Evolutionary conservation across 1,140 invertebrate genomes (phyloP).

Genomic region (Pachypsylla venusta): DNA sequence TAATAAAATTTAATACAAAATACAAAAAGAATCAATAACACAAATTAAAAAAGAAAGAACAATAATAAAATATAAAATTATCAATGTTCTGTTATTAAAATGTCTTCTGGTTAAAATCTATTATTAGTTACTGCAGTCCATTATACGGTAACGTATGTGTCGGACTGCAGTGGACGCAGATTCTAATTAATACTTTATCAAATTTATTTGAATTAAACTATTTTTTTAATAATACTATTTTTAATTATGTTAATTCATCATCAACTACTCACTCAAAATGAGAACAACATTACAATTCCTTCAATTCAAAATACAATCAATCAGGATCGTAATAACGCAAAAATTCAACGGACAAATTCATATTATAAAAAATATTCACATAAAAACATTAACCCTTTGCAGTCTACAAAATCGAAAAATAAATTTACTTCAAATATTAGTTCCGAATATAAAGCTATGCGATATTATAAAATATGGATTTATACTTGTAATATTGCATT

Average conservation of each 20-base stretch:
- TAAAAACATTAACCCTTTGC: constrained; percentile 2
- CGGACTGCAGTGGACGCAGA: too few species aligned
- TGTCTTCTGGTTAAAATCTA: too few species aligned
- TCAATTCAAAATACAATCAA: constrained; percentile 5
- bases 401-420: constrained; percentile 1
- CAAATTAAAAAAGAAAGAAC: too few species aligned
- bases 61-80: too few species aligned
- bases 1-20: too few species aligned
- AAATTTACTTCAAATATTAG: neutral
- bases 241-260: constrained; percentile 8
- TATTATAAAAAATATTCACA: constrained; percentile 6
- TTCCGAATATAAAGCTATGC: constrained; percentile 27
- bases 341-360: neutral
- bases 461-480: constrained; percentile 83
- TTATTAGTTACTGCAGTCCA: too few species aligned
- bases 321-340: neutral
- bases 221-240: too few species aligned
- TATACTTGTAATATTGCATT: constrained; percentile 80
- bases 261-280: constrained; percentile 7
- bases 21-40: too few species aligned
- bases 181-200: too few species aligned
- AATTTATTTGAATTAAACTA: too few species aligned
- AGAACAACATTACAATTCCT: constrained; percentile 1
- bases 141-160: too few species aligned
- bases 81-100: too few species aligned